Evolutionary conservation across 2,888 invertebrate species (phyloP), one percentile per base, ranked within the genome.

Genomic region (Carpatolechia fugitivella): DNA sequence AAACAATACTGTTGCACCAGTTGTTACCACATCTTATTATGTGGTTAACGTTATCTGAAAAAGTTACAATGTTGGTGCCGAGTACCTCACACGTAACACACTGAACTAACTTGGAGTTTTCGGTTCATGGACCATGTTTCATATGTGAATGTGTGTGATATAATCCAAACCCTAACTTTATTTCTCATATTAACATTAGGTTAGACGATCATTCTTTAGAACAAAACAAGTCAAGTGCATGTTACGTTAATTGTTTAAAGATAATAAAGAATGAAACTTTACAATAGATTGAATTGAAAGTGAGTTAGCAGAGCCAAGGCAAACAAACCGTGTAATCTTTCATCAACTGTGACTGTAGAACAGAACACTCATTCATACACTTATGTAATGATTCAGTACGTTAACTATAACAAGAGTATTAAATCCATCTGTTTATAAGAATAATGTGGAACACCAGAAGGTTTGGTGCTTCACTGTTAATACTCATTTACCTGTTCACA

Each of bases 41-140:
- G 55, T 60, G 59, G 50, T 60, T 63, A 63, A 62, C 56, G 60
- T 52, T 61, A 64, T 59, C 57, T 54, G 61, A 61, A 60, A 62
- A 64, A 57, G 60, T 63, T 65, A 61, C 57, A 62, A 57, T 59
- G 48, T 57, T 55, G 52, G 56, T 56, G 56, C 50, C 50, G 41
- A 54, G 51, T 52, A 44, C 54, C 18, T 20, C 16, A 13, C 46
- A 56, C 54, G 54, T 58, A 58, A 54, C 20, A 52, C 35, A 38
- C 47, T 51, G 33, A 35, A 60, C 61, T 66, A 63, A 68, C 60
- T 63, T 60, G 56, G 54, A 55, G 60, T 60, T 57, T 62, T 54
- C 53, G 57, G 54, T 57, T 54, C 56, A 58, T 44, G 54, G 51
- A 62, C 47, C 52, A 40, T 47, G 49, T 59, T 60, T 59, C 50